Evolutionary conservation across 2,888 invertebrate species (phyloP).

Genomic region (Diachrysia chrysitis): DNA sequence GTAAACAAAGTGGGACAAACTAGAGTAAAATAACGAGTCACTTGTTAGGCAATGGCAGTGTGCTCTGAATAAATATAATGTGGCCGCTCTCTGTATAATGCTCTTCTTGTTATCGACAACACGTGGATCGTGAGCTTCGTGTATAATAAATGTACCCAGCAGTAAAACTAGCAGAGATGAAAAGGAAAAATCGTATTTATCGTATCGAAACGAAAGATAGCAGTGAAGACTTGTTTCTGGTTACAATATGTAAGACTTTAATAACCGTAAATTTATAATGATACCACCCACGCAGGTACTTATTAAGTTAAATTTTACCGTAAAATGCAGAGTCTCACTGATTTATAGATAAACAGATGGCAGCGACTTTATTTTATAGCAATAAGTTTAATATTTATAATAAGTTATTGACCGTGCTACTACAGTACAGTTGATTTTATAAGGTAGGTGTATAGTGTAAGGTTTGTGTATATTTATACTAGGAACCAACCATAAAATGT

Average conservation of each 20-base stretch:
- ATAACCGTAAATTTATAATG: no score
- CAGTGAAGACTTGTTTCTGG: neutral
- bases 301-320: no score
- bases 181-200: neutral
- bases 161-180: constrained; percentile 32
- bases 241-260: neutral
- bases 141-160: constrained; percentile 31
- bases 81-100: constrained; percentile 66
- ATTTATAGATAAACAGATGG: no score
- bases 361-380: no score
- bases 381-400: neutral
- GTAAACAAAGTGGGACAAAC: constrained; percentile 76
- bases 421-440: no score
- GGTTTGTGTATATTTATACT: no score
- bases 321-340: no score
- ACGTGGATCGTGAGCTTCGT: constrained; percentile 63
- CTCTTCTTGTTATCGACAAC: constrained; percentile 72
- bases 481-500: no score
- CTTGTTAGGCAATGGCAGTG: constrained; percentile 78
- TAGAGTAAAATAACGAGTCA: constrained; percentile 75
- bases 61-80: constrained; percentile 78
- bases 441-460: no score
- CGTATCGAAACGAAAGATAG: neutral
- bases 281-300: no score
- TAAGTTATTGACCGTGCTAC: neutral